phyloP scores from a whole-genome alignment of 2,888 invertebrate genomes.

The Pammene fasciana region DNA sequence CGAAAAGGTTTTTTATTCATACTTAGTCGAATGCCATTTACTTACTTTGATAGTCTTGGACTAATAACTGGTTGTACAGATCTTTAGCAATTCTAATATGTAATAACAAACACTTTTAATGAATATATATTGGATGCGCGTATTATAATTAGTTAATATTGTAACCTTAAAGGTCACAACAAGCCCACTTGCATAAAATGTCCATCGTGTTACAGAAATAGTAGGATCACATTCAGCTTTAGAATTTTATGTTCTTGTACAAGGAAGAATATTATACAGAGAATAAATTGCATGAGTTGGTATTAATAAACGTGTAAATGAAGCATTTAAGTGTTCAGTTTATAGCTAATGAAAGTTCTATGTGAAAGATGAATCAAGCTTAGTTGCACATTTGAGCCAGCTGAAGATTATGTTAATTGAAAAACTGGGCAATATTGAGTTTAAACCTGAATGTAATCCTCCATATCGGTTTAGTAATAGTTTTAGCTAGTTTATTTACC shows the following conservation, averaged over 20 bases:
- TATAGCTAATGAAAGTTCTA: constrained; percentile 4
- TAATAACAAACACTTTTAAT: constrained; percentile 24
- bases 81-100: constrained; percentile 10
- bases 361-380: background rate
- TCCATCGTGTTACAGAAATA: constrained; percentile 29
- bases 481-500: background rate
- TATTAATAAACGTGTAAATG: constrained; percentile 27
- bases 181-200: constrained; percentile 16
- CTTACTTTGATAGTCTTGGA: background rate
- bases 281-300: constrained; percentile 20
- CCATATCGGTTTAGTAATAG: background rate
- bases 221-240: constrained; percentile 24
- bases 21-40: constrained; percentile 1
- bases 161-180: constrained; percentile 21
- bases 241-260: constrained; percentile 33
- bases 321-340: constrained; percentile 18
- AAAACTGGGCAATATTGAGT: constrained; percentile 8
- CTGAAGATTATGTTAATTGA: constrained; percentile 14
- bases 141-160: constrained; percentile 36
- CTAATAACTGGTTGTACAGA: background rate
- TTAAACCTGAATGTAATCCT: background rate
- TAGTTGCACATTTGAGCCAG: background rate
- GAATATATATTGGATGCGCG: constrained; percentile 9
- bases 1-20: background rate
- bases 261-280: constrained; percentile 23